Evolutionary conservation across 2,797 vertebrate species (phyloP), one percentile per base, ranked within the genome.

Genomic region (Chaetophractus vellerosus): DNA sequence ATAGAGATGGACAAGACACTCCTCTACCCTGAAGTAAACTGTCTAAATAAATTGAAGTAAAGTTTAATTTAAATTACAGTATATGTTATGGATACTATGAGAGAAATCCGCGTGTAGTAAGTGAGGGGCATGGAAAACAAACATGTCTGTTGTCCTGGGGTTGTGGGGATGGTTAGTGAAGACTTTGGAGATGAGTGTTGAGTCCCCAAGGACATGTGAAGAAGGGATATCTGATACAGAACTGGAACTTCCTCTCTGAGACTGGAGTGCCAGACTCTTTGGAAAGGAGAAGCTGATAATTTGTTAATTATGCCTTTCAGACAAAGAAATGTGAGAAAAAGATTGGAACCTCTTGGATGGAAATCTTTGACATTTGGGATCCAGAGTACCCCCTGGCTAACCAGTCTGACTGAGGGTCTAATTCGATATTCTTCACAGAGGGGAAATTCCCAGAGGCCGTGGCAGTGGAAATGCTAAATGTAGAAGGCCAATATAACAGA

Each of bases 291-390:
- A 72, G 38, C 24, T 28, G 23, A 5, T 59, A 16, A 74, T 75
- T 85, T 82, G 2, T 88, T 95, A 50, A 72, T 59, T 21, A 79
- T 28, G 57, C 45, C 79, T 96, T n/a, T 24, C 26, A 96, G 76
- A 71, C 15, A 59, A 52, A 89, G n/a, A 33, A 38, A 71, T 92
- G 3, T 79, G 80, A 94, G 41, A 84, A 89, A 85, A 75, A 80
- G 38, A 90, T 74, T 4, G 5, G 66, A 86, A 75, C 5, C 21
- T 90, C 45, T 86, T 92, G 36, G 55, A 33, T 84, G 55, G 96
- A 91, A 96, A 94, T 81, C 80, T 94, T 97, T 95, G 92, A 87
- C 95, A 94, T 97, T 95, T 96, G 72, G 72, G 64, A 59, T 79
- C 59, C 24, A 83, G 74, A 74, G 36, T 57, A 50, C 52, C 68